Conservation (phyloP, 2,113 vertebrate genomes). For the Deroptyus accipitrinus region DNA sequence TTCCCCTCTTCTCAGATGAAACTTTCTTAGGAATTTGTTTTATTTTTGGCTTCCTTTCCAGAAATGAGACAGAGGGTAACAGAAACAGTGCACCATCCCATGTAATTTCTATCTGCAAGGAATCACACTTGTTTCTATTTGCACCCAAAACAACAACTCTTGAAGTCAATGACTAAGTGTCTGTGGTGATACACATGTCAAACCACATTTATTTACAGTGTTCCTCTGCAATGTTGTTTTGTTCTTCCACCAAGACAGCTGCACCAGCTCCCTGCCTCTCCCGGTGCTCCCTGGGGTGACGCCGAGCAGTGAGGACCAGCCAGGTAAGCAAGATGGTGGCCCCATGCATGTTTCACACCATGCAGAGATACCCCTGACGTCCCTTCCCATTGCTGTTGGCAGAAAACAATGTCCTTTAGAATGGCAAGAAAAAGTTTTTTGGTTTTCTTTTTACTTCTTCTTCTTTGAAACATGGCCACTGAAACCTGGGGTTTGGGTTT, state of each 20-base stretch:
- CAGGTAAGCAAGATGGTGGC: slow-evolving; percentile 35
- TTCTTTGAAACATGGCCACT: background rate
- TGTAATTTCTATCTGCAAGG: background rate
- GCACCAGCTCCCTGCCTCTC: slow-evolving; percentile 35
- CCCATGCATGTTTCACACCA: accelerated
- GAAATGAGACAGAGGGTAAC: background rate
- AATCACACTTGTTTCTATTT: background rate
- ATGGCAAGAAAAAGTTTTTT: background rate
- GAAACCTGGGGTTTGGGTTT: background rate
- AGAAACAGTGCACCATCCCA: accelerated
- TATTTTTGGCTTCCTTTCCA: background rate
- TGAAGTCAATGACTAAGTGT: background rate
- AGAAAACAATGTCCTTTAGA: background rate
- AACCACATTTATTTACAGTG: background rate
- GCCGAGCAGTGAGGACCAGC: background rate
- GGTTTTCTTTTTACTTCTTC: background rate
- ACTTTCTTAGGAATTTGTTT: background rate
- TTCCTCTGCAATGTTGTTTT: background rate
- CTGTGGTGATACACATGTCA: background rate
- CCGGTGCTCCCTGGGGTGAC: background rate
- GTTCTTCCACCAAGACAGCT: slow-evolving; percentile 35
- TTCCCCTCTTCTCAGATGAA: background rate
- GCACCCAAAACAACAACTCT: background rate
- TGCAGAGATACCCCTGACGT: background rate
- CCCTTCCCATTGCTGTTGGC: background rate